Evolutionary conservation across 2,888 invertebrate genomes (phyloP).

Genomic region (Rugalucina vietnamica): DNA sequence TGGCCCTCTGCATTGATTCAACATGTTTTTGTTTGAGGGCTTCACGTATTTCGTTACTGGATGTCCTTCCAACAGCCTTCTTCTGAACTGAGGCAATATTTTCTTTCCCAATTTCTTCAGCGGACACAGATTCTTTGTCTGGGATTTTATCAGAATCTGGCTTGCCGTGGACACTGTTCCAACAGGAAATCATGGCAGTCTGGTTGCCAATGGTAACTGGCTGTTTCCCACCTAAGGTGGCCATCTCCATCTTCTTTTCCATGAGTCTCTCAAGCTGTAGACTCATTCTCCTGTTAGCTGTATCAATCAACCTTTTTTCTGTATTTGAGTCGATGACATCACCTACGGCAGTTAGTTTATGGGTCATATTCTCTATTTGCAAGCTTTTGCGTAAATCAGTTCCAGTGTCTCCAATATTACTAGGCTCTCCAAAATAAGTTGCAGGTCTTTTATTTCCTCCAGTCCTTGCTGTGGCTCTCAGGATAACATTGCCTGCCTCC

Average conservation of each 20-base stretch:
- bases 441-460: not conserved
- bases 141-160: not conserved
- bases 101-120: not conserved
- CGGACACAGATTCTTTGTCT: not conserved
- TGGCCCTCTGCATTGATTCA: not conserved
- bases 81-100: not conserved
- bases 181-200: conserved; percentile 56
- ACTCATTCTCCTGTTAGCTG: not conserved
- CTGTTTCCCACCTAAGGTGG: not conserved
- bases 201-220: not conserved
- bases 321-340: no score
- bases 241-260: not conserved
- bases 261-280: not conserved
- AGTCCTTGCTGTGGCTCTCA: not conserved
- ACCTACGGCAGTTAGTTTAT: no score
- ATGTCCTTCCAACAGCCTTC: not conserved
- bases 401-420: not conserved
- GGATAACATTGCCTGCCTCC: not conserved
- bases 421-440: not conserved
- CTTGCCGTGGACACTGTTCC: conserved; percentile 56
- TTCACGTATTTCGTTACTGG: not conserved
- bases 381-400: not conserved
- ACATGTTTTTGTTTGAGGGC: not conserved
- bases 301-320: no score
- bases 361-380: not conserved